Percentiles rank a stretch among this genome's conserved stretches.
Evolutionary conservation across 2,888 invertebrate species (phyloP).

Genomic region (Drosophila siamana): DNA sequence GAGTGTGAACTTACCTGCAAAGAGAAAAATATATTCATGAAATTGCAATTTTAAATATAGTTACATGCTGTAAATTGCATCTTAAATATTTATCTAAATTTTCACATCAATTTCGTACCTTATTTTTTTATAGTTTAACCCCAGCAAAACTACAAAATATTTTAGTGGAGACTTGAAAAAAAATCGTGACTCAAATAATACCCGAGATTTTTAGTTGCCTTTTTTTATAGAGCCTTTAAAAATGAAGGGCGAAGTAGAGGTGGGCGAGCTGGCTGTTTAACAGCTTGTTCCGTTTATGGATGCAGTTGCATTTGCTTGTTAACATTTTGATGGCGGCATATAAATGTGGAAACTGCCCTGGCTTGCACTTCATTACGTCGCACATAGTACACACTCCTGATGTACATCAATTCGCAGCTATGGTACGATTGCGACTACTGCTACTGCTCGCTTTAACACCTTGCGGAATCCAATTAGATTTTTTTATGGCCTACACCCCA

Average conservation of each 20-base stretch:
- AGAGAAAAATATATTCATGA: neutral
- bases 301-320: conserved; percentile 46
- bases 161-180: neutral
- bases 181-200: conserved; percentile 2
- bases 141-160: neutral
- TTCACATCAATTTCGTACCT: neutral
- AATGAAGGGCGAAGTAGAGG: neutral
- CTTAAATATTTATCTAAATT: neutral
- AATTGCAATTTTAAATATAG: neutral
- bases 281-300: conserved; percentile 36
- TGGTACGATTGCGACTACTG: neutral
- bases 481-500: conserved; percentile 47
- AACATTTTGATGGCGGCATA: conserved; percentile 49
- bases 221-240: neutral
- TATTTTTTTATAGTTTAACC: no score
- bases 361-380: conserved; percentile 53
- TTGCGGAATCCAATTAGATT: conserved; percentile 58
- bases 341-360: conserved; percentile 33
- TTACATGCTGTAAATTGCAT: neutral
- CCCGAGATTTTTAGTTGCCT: neutral
- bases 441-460: conserved; percentile 60
- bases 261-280: conserved; percentile 6
- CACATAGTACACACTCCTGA: conserved; percentile 10
- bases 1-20: conserved; percentile 3
- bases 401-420: conserved; percentile 10